Conservation (phyloP, 2,888 invertebrate genomes). For the Melinopterus prodromus region DNA sequence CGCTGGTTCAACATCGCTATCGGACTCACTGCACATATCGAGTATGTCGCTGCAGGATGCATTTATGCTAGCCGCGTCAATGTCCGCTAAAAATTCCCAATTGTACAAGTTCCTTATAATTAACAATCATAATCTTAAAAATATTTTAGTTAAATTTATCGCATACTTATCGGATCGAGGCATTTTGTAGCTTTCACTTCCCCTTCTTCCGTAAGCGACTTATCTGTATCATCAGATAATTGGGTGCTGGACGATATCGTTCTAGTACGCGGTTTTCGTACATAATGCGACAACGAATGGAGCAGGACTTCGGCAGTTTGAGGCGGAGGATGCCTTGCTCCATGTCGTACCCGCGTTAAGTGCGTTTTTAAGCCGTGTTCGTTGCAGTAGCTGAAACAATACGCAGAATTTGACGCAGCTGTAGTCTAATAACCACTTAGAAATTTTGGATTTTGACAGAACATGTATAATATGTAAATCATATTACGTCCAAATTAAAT, state of each 20-base stretch:
- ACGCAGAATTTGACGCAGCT: too few relatives aligned
- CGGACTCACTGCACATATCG: slow-evolving; percentile 78
- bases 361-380: slow-evolving; percentile 75
- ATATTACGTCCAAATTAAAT: too few relatives aligned
- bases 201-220: slow-evolving; percentile 56
- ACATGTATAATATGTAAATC: too few relatives aligned
- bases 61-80: slow-evolving; percentile 64
- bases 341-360: slow-evolving; percentile 68
- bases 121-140: slow-evolving; percentile 32
- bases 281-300: slow-evolving; percentile 71
- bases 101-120: not conserved
- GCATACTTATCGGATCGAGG: slow-evolving; percentile 69
- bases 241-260: slow-evolving; percentile 49
- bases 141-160: slow-evolving; percentile 30
- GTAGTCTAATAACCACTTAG: too few relatives aligned
- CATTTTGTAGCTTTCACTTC: slow-evolving; percentile 60
- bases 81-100: slow-evolving; percentile 59
- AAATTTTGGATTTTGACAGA: too few relatives aligned
- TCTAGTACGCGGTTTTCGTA: slow-evolving; percentile 57
- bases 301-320: slow-evolving; percentile 74
- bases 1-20: slow-evolving; percentile 75
- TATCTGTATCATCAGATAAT: slow-evolving; percentile 52
- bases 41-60: slow-evolving; percentile 66
- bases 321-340: slow-evolving; percentile 68
- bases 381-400: slow-evolving; percentile 67